A percentile compares a stretch with the other conserved stretches of the same genome.
Evolutionary conservation across 2,888 invertebrate genomes (phyloP).

Genomic region (Malthinus flaveolus): DNA sequence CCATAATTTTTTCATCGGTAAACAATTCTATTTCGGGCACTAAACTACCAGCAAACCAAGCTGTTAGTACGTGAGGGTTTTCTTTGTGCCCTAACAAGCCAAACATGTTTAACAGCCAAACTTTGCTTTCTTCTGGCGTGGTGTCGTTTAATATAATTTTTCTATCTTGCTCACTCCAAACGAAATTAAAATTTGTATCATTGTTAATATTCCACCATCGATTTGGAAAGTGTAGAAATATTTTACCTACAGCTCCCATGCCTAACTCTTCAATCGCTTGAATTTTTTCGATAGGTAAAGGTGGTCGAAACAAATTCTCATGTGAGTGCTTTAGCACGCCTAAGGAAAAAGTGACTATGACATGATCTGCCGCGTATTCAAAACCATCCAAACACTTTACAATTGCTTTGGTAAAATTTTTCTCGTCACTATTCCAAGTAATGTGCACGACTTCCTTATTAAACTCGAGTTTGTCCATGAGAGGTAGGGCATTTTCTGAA

Average conservation of each 20-base stretch:
- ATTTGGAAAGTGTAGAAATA: conserved; percentile 63
- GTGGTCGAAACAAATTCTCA: conserved; percentile 57
- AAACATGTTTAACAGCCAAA: conserved; percentile 68
- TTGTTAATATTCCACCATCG: conserved; percentile 60
- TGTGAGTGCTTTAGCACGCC: conserved; percentile 66
- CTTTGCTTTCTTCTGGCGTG: conserved; percentile 20
- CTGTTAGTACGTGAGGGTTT: conserved; percentile 65
- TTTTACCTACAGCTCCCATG: conserved; percentile 67
- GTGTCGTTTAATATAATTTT: conserved; percentile 8
- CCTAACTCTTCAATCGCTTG: conserved; percentile 60
- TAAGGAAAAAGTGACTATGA: conserved; percentile 67
- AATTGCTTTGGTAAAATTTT: conserved; percentile 37
- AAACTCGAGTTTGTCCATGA: conserved; percentile 35
- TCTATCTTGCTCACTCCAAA: conserved; percentile 61
- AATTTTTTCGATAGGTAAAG: conserved; percentile 58
- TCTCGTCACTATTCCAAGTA: conserved; percentile 21
- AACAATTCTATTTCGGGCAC: conserved; percentile 66
- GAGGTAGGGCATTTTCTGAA: conserved; percentile 14
- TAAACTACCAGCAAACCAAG: conserved; percentile 70
- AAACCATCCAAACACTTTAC: conserved; percentile 58
- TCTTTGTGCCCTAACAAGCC: conserved; percentile 68
- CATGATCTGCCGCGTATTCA: conserved; percentile 59
- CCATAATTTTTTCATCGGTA: conserved; percentile 58
- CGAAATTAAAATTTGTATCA: conserved; percentile 53
- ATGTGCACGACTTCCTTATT: conserved; percentile 31